Evolutionary conservation across 2,888 invertebrate species (phyloP).

Genomic region (Archips xylosteana): DNA sequence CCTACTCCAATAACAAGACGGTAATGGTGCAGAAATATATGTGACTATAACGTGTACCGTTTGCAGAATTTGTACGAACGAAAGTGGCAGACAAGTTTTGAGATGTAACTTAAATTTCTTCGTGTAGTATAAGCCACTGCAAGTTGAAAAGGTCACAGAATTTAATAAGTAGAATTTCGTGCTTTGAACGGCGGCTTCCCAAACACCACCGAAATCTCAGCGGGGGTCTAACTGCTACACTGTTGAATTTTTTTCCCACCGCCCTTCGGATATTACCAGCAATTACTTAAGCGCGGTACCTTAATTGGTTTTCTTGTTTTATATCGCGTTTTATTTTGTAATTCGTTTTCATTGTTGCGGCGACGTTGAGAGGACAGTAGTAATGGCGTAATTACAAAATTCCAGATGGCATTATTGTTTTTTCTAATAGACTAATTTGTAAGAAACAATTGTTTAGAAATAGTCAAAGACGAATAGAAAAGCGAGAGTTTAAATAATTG

Average conservation of each 20-base stretch:
- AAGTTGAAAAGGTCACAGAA: neutral
- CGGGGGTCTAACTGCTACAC: neutral
- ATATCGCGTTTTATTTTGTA: conserved; percentile 31
- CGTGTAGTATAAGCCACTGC: neutral
- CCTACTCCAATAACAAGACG: neutral
- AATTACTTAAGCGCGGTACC: conserved; percentile 32
- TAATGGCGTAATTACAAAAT: conserved; percentile 19
- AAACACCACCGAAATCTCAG: neutral
- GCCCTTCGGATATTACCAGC: conserved; percentile 16
- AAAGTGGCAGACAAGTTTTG: neutral
- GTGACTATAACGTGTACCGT: neutral
- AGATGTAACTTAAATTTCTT: too few relatives aligned
- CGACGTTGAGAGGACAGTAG: neutral
- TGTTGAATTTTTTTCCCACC: neutral
- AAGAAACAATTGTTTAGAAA: neutral
- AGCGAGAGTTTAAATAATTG: too few relatives aligned
- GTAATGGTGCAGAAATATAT: neutral
- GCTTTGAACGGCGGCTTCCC: neutral
- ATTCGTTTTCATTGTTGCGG: conserved; percentile 36
- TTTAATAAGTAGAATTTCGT: conserved; percentile 2
- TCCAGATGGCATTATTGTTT: conserved; percentile 3
- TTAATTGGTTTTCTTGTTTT: conserved; percentile 38
- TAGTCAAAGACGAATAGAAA: neutral
- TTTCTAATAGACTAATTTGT: neutral
- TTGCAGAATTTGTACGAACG: neutral